Base-by-base conservation (phyloP, 2,113 vertebrate species). In the Tachysurus vachellii region DNA sequence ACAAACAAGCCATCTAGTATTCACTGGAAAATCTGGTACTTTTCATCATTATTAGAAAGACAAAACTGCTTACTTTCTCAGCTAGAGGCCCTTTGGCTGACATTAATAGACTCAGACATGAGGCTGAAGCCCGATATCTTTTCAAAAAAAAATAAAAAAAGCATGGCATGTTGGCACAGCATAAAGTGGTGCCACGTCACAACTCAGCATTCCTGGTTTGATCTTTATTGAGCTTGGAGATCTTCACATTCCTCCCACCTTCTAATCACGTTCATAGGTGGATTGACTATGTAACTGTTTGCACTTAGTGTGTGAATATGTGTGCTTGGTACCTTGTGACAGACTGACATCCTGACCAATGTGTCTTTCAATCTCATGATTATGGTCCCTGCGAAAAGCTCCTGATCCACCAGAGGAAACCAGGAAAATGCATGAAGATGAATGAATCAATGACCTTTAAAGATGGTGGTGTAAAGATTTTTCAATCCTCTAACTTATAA, bases 401-500 rank as follows among this genome's bases (percentile, higher is more conserved):
- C 71, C 44, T 47, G 42, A 47, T 26, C 42, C 10, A 75, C 42
- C 10, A 47, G 9, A 47, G 47, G 1, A 50, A 13, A 53, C 23
- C 12, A 53, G 47, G 47, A 77, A 53, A n/a, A 77, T 17, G 68
- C 31, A 13, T 70, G 28, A 73, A 76, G 47, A 76, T 76, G 23
- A 76, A n/a, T 77, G 75, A 54, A 53, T 54, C 75, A 77, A 77
- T 77, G 75, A 54, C 75, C 6, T 77, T 28, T 28, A 77, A 77
- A 53, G 26, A 77, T 54, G 50, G 47, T 75, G 19, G 50, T 54
- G 26, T 77, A 17, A 53, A 77, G 26, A 77, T 28, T 54, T 54
- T 76, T 75, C 71, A 77, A 54, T 77, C 2, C n/a, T 77, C 3
- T 53, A 76, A 53, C 9, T n/a, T 6, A 76, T 50, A 76, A 50